Base-by-base conservation (phyloP, 2,113 vertebrate genomes). In the Hylia prasina region DNA sequence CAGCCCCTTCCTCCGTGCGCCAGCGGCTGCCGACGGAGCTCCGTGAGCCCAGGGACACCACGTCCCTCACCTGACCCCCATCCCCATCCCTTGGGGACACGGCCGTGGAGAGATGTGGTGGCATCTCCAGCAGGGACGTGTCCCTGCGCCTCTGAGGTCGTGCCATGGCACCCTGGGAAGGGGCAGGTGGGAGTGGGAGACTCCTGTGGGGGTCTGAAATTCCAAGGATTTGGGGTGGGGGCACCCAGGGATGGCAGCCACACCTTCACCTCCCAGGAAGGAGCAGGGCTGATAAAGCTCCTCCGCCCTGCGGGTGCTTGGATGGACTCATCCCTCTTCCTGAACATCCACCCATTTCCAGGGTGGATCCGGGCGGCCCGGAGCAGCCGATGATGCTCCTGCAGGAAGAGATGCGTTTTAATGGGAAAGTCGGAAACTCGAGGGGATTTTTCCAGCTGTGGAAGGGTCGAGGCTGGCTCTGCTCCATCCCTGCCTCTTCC, bases 331-430 rank as follows among this genome's bases (percentile, higher is more conserved):
- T 21, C 45, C 61, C 25, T 31, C 15, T 6, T 50, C 82, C 61
- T 35, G 70, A 28, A 2, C 69, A 28, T 6, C 68, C 80, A 4
- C 68, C 58, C 47, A n/a, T 58, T 61, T 13, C 77, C 80, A 39
- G 61, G 1, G 42, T 27, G 37, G 69, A 12, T 60, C n/a, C 30
- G 0, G 2, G 1, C 8, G 2, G 21, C 56, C 19, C 0, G 0
- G 40, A 81, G 79, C 18, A 48, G 61, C 27, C 1, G 1, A 1
- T 1, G 82, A 13, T 39, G 83, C 30, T 85, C 30, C 75, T 2
- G 10, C 60, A 79, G 87, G 82, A 79, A 75, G 60, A 5, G 4
- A 37, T 47, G 4, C 7, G 14, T 44, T 39, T 57, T 17, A 22
- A 28, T 1, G 16, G 60, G 37, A 53, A 31, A 12, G 13, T 40